Evolutionary conservation across 2,113 vertebrate genomes (phyloP).

Genomic region (Mesitornis unicolor): DNA sequence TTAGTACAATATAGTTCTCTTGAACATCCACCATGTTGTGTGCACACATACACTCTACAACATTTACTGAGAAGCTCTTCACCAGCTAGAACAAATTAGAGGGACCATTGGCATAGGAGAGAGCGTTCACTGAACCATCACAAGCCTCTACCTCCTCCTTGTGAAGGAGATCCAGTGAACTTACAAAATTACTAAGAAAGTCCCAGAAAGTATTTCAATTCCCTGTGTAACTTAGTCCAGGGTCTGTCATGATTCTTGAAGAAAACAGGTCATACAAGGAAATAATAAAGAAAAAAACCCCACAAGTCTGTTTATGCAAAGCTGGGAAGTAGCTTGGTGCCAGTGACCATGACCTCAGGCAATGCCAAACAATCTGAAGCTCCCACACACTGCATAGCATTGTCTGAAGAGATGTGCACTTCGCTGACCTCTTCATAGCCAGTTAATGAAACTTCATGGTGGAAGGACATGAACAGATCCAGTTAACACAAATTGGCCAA

Average conservation of each 20-base stretch:
- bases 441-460: neutral
- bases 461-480: neutral
- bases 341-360: neutral
- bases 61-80: neutral
- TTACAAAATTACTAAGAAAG: neutral
- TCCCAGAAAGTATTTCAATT: neutral
- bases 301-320: neutral
- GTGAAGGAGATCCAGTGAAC: neutral
- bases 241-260: neutral
- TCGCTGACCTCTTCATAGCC: neutral
- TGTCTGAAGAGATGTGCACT: neutral
- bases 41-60: neutral
- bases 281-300: neutral
- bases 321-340: neutral
- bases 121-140: fast-evolving
- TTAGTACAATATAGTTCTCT: neutral
- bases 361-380: neutral
- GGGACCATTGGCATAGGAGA: neutral
- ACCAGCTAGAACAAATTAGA: neutral
- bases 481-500: neutral
- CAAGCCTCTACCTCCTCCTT: neutral
- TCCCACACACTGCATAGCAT: neutral
- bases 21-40: neutral
- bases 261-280: neutral
- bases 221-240: neutral